Percentiles rank a stretch among this genome's conserved stretches.
Evolutionary conservation across 2,888 invertebrate species (phyloP).

Genomic region (Brenthis daphne): DNA sequence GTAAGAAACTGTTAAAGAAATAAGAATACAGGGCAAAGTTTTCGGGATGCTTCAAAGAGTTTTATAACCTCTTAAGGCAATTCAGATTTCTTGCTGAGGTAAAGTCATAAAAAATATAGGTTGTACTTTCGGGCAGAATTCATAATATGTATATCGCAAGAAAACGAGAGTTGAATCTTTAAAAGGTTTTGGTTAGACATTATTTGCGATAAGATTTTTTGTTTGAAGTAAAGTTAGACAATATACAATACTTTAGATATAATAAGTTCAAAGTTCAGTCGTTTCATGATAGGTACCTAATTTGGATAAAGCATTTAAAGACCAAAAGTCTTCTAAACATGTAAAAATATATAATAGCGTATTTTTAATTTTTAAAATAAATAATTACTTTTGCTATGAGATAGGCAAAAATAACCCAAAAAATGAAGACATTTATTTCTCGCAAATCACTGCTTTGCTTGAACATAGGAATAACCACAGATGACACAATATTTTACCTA

Average conservation of each 20-base stretch:
- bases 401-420: too few species aligned
- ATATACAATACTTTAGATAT: background rate
- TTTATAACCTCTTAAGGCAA: conserved; percentile 30
- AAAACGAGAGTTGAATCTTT: conserved; percentile 39
- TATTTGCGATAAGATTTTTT: conserved; percentile 24
- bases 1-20: background rate
- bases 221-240: background rate
- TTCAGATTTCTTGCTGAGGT: conserved; percentile 31
- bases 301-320: too few species aligned
- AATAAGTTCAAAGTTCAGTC: background rate
- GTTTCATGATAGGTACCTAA: too few species aligned
- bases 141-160: conserved; percentile 32
- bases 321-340: too few species aligned
- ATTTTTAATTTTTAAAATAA: too few species aligned
- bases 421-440: too few species aligned
- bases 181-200: conserved; percentile 23
- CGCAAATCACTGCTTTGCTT: too few species aligned
- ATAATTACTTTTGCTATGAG: too few species aligned
- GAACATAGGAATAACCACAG: too few species aligned
- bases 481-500: too few species aligned
- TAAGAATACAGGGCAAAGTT: conserved; percentile 9
- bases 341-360: too few species aligned
- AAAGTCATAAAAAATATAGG: conserved; percentile 27
- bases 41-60: conserved; percentile 20
- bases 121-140: conserved; percentile 32